These are phyloP conservation scores for Ginglymostoma cirratum DNA, from an alignment of 2,113 vertebrate genomes.

Conservation along the genomic window DNA sequence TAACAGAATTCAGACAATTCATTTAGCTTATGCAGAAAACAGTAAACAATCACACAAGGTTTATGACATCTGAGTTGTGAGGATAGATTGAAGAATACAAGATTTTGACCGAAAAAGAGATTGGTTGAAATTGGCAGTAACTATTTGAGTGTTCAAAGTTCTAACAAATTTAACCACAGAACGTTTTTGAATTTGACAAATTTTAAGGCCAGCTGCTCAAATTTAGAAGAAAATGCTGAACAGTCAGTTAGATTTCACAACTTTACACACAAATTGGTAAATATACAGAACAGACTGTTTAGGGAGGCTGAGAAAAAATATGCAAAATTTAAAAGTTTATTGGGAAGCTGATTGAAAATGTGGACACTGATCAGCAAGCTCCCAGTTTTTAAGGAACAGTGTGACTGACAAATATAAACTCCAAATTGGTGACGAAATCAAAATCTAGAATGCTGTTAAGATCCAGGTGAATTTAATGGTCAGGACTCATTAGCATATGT, in stretches of 20 bases:
- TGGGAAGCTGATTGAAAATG: background rate
- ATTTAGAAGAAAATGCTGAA: background rate
- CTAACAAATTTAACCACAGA: background rate
- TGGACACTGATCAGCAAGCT: background rate
- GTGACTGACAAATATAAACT: background rate
- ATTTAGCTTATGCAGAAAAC: background rate
- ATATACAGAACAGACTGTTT: background rate
- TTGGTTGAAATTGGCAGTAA: background rate
- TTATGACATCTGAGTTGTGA: background rate
- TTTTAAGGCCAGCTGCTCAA: background rate
- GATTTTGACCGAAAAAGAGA: background rate
- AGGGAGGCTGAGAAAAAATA: background rate
- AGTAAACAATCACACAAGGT: background rate
- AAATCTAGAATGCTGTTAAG: background rate
- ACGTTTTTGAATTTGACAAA: background rate
- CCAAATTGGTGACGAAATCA: background rate
- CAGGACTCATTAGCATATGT: background rate
- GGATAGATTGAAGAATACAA: background rate
- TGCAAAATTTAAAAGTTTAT: background rate
- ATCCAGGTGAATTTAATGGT: background rate
- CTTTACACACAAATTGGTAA: background rate
- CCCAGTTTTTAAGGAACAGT: background rate
- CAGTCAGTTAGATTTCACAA: background rate
- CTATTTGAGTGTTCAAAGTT: background rate
- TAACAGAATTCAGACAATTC: background rate